Percentiles rank a stretch among this genome's conserved stretches.
Conservation (phyloP, 1,140 invertebrate species). For the Trichonephila clavipes region DNA sequence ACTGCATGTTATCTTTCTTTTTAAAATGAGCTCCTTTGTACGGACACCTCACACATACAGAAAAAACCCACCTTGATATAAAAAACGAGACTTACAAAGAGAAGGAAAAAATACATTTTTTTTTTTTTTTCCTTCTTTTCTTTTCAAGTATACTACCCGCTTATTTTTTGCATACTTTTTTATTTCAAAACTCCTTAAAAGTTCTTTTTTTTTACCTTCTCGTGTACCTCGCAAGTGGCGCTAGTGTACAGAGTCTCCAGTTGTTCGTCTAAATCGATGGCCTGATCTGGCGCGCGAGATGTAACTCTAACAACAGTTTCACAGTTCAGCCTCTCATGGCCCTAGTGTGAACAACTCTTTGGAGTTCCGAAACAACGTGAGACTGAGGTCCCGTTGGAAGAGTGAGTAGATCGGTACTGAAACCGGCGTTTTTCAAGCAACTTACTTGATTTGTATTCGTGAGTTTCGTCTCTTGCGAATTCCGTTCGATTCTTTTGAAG, state of each 20-base stretch:
- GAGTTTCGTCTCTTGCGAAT: neutral
- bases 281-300: neutral
- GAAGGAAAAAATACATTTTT: neutral
- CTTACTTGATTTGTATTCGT: neutral
- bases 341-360: neutral
- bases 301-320: slow-evolving; percentile 30
- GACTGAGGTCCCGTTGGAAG: neutral
- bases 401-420: neutral
- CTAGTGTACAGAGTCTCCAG: neutral
- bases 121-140: neutral
- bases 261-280: neutral
- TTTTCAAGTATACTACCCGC: neutral
- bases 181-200: neutral
- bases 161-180: neutral
- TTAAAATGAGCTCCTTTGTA: no score
- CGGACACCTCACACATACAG: no score
- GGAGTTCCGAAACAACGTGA: neutral
- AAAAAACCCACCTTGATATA: no score
- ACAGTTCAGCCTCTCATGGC: slow-evolving; percentile 20
- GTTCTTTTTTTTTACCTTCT: neutral
- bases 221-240: neutral
- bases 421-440: neutral
- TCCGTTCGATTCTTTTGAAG: neutral
- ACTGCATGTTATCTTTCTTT: no score
- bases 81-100: no score